Evolutionary conservation across 2,797 vertebrate species (phyloP).

Genomic region (Myripristis jacobus): DNA sequence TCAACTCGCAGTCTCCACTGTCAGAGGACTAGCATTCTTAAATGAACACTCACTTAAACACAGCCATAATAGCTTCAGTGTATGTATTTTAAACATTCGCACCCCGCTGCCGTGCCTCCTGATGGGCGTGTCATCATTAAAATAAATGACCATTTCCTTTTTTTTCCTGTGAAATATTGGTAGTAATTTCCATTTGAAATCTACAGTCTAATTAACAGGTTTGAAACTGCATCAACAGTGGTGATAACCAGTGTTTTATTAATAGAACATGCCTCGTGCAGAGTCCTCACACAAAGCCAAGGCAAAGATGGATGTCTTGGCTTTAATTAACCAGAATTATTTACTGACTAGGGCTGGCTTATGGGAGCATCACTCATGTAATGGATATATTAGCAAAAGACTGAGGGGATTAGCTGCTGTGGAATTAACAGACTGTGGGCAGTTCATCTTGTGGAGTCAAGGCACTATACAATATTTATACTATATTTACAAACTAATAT

Average conservation of each 20-base stretch:
- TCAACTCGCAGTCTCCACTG: constrained; percentile 28
- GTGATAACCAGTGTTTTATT: constrained; percentile 79
- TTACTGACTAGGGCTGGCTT: constrained; percentile 81
- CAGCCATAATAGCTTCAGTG: constrained; percentile 7
- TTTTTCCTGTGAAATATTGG: constrained; percentile 66
- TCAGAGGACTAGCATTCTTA: constrained; percentile 15
- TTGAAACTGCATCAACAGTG: constrained; percentile 74
- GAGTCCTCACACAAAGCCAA: constrained; percentile 72
- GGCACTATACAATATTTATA: constrained; percentile 58
- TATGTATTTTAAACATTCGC: constrained; percentile 11
- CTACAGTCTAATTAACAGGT: constrained; percentile 77
- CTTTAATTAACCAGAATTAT: constrained; percentile 86
- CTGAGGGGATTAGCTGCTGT: constrained; percentile 78
- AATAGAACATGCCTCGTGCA: constrained; percentile 78
- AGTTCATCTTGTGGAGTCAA: constrained; percentile 69
- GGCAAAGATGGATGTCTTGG: constrained; percentile 81
- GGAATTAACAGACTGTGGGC: constrained; percentile 77
- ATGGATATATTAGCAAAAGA: constrained; percentile 84
- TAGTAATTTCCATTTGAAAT: constrained; percentile 70
- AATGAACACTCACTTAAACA: constrained; percentile 21
- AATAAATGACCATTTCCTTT: constrained; percentile 50
- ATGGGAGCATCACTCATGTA: constrained; percentile 83
- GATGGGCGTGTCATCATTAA: constrained; percentile 27
- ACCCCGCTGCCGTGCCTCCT: constrained; percentile 18
- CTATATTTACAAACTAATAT: constrained; percentile 48